These are phyloP conservation scores for Bos indicus DNA, from an alignment of 2,113 vertebrate genomes.

Conservation along the genomic window DNA sequence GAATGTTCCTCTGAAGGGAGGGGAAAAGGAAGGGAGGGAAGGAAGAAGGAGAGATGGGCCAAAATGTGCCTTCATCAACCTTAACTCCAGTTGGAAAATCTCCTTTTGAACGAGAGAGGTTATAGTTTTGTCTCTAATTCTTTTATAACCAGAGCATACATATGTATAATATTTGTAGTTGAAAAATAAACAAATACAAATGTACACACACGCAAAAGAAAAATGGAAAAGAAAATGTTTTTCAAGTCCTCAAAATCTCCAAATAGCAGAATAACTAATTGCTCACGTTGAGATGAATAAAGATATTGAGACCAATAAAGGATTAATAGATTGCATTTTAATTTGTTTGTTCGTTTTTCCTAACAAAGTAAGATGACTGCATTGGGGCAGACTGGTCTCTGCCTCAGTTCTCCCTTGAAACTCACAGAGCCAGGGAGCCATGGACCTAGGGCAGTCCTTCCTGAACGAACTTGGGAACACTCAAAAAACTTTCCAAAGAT, in stretches of 20 bases:
- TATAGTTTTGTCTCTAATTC: background rate
- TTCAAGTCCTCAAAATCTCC: background rate
- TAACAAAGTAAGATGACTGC: background rate
- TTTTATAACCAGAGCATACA: background rate
- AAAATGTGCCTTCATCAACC: background rate
- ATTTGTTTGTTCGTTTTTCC: background rate
- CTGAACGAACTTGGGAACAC: background rate
- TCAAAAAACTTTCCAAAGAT: background rate
- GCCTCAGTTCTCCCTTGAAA: background rate
- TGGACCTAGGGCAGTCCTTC: background rate
- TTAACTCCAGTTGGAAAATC: background rate
- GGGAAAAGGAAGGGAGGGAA: background rate
- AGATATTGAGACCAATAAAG: background rate
- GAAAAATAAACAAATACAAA: background rate
- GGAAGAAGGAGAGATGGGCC: background rate
- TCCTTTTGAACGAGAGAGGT: background rate
- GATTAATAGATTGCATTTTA: background rate
- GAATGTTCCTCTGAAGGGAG: background rate
- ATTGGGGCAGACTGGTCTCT: fast-evolving
- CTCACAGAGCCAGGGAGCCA: background rate
- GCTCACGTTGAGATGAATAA: background rate
- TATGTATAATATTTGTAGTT: background rate
- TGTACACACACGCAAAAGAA: background rate
- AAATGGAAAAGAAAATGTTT: background rate
- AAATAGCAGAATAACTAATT: background rate